phyloP scores from a whole-genome alignment of 2,888 invertebrate genomes.

The Limenitis camilla region DNA sequence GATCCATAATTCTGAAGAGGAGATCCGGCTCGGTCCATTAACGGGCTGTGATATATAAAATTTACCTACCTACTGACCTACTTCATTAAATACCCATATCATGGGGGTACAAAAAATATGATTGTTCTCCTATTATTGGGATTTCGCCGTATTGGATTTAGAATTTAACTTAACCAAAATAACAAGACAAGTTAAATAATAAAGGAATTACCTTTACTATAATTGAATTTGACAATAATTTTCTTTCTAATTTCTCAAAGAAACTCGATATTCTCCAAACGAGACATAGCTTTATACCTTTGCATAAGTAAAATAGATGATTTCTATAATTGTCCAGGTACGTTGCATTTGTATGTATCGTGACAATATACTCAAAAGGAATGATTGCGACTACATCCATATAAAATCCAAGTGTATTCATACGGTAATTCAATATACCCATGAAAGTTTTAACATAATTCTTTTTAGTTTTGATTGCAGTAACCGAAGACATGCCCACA shows the following conservation, averaged over 20 bases:
- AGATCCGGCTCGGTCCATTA: too few species aligned
- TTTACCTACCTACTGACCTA: too few species aligned
- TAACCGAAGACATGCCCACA: slow-evolving; percentile 54
- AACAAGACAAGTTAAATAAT: too few species aligned
- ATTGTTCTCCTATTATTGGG: too few species aligned
- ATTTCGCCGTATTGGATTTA: too few species aligned
- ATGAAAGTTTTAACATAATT: slow-evolving; percentile 47
- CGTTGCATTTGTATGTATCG: slow-evolving; percentile 45
- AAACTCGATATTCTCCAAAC: slow-evolving; percentile 66
- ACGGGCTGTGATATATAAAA: too few species aligned
- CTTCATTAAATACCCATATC: too few species aligned
- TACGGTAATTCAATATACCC: slow-evolving; percentile 53
- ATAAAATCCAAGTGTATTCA: slow-evolving; percentile 67
- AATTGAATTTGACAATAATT: slow-evolving; percentile 53
- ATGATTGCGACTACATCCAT: slow-evolving; percentile 65
- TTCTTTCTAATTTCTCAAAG: slow-evolving; percentile 59
- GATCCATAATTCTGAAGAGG: too few species aligned
- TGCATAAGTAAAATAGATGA: slow-evolving; percentile 64
- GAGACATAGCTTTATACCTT: slow-evolving; percentile 69
- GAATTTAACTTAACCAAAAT: too few species aligned
- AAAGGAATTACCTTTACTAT: slow-evolving; percentile 50
- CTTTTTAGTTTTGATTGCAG: slow-evolving; percentile 66
- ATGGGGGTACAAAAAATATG: too few species aligned
- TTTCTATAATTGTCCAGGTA: slow-evolving; percentile 55
- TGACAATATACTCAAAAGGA: slow-evolving; percentile 66